Evolutionary conservation across 2,888 invertebrate genomes (phyloP).

Genomic region (Elmis aenea): DNA sequence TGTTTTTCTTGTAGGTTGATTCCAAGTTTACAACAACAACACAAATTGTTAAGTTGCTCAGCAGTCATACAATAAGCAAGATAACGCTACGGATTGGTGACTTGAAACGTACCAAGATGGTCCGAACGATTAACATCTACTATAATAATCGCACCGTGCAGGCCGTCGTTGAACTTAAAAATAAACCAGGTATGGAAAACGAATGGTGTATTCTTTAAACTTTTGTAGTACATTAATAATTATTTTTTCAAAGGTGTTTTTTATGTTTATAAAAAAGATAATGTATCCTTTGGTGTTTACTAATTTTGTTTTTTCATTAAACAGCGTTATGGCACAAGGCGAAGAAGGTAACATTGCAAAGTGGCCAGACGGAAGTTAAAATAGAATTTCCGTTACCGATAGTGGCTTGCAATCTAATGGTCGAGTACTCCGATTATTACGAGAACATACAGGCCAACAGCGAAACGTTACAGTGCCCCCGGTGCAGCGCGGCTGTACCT

Average conservation of each 20-base stretch:
- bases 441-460: slow-evolving; percentile 91
- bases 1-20: slow-evolving; percentile 59
- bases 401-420: slow-evolving; percentile 96
- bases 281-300: slow-evolving; percentile 3
- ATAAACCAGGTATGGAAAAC: slow-evolving; percentile 74
- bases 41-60: slow-evolving; percentile 93
- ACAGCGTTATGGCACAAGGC: slow-evolving; percentile 97
- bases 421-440: slow-evolving; percentile 97
- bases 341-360: slow-evolving; percentile 81
- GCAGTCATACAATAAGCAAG: slow-evolving; percentile 92
- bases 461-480: slow-evolving; percentile 91
- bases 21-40: slow-evolving; percentile 97
- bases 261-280: slow-evolving; percentile 8
- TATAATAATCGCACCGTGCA: slow-evolving; percentile 95
- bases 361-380: slow-evolving; percentile 92
- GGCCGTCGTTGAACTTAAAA: slow-evolving; percentile 95
- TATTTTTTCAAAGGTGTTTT: slow-evolving; percentile 6
- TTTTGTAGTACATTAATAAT: too few relatives aligned
- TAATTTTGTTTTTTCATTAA: slow-evolving; percentile 20
- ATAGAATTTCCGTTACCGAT: slow-evolving; percentile 96
- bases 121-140: slow-evolving; percentile 90
- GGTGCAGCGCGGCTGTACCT: slow-evolving; percentile 94
- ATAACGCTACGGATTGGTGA: slow-evolving; percentile 91
- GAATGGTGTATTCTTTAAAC: too few relatives aligned
- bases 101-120: slow-evolving; percentile 95